Percentiles rank a stretch among this genome's conserved stretches.
Evolutionary conservation across 1,140 invertebrate genomes (phyloP).

Genomic region (Bursaphelenchus mucronatus): DNA sequence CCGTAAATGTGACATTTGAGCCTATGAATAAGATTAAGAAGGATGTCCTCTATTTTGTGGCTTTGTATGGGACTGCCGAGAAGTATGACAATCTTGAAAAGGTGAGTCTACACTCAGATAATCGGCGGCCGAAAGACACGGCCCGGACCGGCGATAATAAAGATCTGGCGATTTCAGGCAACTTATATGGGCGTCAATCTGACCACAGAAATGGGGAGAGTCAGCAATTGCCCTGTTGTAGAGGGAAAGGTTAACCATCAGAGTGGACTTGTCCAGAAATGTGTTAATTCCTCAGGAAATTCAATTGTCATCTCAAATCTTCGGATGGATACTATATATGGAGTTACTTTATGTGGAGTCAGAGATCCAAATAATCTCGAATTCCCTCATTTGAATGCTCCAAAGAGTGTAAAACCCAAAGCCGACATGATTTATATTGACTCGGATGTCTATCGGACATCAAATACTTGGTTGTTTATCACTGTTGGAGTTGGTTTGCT

Average conservation of each 20-base stretch:
- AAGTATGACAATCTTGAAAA: constrained; percentile 37
- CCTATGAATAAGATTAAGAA: constrained; percentile 29
- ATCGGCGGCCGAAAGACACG: constrained; percentile 18
- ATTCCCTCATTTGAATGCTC: constrained; percentile 36
- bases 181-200: not conserved
- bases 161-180: not conserved
- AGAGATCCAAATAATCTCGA: constrained; percentile 45
- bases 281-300: constrained; percentile 14
- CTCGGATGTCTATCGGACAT: constrained; percentile 25
- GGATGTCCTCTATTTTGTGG: constrained; percentile 52
- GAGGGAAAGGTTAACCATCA: too few species aligned
- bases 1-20: constrained; percentile 52
- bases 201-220: not conserved
- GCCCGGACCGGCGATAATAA: not conserved
- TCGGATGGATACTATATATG: constrained; percentile 46
- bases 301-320: constrained; percentile 46
- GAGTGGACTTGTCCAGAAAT: not conserved
- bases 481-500: constrained; percentile 28
- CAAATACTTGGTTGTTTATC: constrained; percentile 11
- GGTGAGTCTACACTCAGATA: constrained; percentile 26
- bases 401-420: constrained; percentile 28
- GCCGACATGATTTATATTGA: constrained; percentile 33
- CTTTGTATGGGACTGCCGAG: constrained; percentile 50
- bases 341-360: constrained; percentile 52
- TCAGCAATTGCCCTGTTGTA: too few species aligned